These are phyloP conservation scores for Drosophila pandora DNA, from an alignment of 1,140 invertebrate species.

Conservation along the genomic window DNA sequence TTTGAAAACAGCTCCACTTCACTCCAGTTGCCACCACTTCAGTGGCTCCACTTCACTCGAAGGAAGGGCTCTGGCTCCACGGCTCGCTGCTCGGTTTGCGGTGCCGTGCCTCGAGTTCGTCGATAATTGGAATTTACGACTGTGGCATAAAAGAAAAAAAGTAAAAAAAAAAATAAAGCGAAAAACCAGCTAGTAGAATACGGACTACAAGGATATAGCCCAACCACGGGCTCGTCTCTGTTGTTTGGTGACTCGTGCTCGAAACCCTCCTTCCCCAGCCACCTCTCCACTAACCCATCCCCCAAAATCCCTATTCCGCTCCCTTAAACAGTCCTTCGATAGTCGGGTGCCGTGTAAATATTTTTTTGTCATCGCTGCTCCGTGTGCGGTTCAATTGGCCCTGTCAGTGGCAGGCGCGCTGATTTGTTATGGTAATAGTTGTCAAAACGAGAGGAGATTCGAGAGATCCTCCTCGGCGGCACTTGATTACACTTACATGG, in stretches of 20 bases:
- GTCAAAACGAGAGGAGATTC: constrained; percentile 73
- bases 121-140: constrained; percentile 82
- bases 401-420: constrained; percentile 74
- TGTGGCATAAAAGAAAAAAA: constrained; percentile 64
- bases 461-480: constrained; percentile 74
- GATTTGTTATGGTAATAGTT: constrained; percentile 81
- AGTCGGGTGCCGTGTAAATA: constrained; percentile 72
- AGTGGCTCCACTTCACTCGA: constrained; percentile 36
- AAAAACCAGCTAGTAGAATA: constrained; percentile 54
- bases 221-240: constrained; percentile 46
- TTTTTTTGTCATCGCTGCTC: constrained; percentile 53
- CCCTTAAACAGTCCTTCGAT: constrained; percentile 16
- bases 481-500: constrained; percentile 73
- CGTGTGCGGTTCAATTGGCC: constrained; percentile 69
- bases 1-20: constrained; percentile 74
- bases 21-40: constrained; percentile 39
- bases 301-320: constrained; percentile 5
- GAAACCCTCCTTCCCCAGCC: background rate
- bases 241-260: constrained; percentile 52
- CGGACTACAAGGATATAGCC: constrained; percentile 69
- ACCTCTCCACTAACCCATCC: background rate
- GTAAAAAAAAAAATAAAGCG: background rate
- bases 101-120: constrained; percentile 73
- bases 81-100: constrained; percentile 39
- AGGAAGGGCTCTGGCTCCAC: constrained; percentile 26